Base-by-base conservation (phyloP, 1,140 invertebrate species). In the Dendrolimus punctatus region DNA sequence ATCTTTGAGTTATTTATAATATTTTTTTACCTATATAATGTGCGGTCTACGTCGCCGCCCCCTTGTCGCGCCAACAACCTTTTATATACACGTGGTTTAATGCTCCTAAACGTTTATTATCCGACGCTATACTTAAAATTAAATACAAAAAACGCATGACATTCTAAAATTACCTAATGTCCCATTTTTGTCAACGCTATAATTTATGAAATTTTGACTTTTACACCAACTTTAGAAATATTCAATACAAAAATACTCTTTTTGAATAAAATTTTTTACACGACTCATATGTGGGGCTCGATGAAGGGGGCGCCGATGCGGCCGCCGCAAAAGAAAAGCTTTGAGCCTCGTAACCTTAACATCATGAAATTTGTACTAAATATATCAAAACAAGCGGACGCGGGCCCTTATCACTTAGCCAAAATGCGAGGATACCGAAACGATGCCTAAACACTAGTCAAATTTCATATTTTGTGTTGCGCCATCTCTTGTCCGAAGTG, bases 191-290 rank as follows among this genome's bases (percentile, higher is more conserved):
- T 84, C 77, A 79, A 66, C 74, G 73, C 81, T 85, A 87, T 87
- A 82, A 87, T 85, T 82, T 83, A 87, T 80, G 80, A 83, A 86
- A 87, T 88, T 88, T 88, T 87, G 85, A 83, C 78, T 76, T 79
- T 88, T 86, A 87, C 85, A 88, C 84, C 84, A 81, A 87, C 78
- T 87, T 87, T 87, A 87, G 87, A 87, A 88, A 88, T 88, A 88
- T 88, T 80, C 85, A 83, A 88, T 88, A 88, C 83, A 88, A 88
- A 88, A 88, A 88, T 88, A 88, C 84, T 87, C 85, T 87, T 86
- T 76, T 87, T 87, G 83, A 85, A 85, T 86, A 87, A 85, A 82
- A 85, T 87, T 87, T 88, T 87, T 80, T 87, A 87, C 83, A 86
- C 80, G 80, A 85, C 68, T 80, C 74, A 73, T 81, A 70, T 76